phyloP scores from a whole-genome alignment of 1,140 invertebrate genomes.

The Drosophila mayri region DNA sequence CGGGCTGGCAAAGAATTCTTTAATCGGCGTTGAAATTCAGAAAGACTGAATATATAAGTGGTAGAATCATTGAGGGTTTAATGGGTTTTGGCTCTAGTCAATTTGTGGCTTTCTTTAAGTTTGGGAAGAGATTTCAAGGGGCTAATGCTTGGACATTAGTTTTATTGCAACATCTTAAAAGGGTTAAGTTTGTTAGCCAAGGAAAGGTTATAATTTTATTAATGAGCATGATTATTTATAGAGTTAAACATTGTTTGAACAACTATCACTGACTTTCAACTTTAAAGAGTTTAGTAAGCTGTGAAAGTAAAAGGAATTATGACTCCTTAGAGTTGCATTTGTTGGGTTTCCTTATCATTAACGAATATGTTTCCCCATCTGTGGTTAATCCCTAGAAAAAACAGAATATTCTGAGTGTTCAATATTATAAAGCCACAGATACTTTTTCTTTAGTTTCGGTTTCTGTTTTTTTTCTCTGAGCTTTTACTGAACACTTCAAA shows the following conservation, averaged over 20 bases:
- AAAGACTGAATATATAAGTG: conserved; percentile 22
- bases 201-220: neutral
- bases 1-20: conserved; percentile 55
- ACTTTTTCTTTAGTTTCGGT: conserved; percentile 4
- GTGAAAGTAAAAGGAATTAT: neutral
- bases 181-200: too few species aligned
- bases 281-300: neutral
- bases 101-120: conserved; percentile 2
- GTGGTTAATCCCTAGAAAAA: conserved; percentile 3
- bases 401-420: conserved; percentile 2
- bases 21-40: conserved; percentile 25
- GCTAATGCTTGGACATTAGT: neutral
- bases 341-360: neutral
- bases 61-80: conserved; percentile 15
- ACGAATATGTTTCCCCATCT: conserved; percentile 2
- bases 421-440: conserved; percentile 31
- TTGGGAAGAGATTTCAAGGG: neutral
- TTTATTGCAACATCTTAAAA: neutral
- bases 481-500: conserved; percentile 36
- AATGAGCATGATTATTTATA: neutral
- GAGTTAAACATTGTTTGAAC: too few species aligned
- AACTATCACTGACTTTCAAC: neutral
- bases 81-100: conserved; percentile 6
- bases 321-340: neutral
- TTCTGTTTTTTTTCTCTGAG: conserved; percentile 18